phyloP scores from a whole-genome alignment of 2,797 vertebrate species.

The Strix occidentalis region DNA sequence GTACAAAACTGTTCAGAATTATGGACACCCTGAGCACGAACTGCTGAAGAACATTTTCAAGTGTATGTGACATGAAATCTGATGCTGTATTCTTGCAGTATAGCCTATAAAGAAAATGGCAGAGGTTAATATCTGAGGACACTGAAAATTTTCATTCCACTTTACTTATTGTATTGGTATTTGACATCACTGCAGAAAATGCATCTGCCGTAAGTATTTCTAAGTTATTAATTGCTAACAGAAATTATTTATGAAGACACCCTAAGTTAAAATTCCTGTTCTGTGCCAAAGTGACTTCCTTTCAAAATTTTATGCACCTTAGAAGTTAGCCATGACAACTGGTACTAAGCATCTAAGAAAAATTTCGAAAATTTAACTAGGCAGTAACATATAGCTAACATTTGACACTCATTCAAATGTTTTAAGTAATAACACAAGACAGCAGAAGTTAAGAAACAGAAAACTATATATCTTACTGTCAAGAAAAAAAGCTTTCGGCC shows the following conservation, averaged over 20 bases:
- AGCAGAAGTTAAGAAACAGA: background rate
- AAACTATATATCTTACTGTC: background rate
- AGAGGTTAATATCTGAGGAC: background rate
- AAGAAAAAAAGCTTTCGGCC: background rate
- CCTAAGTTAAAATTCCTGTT: background rate
- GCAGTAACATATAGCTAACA: background rate
- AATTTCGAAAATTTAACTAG: background rate
- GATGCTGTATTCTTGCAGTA: background rate
- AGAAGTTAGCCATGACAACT: background rate
- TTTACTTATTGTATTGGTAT: background rate
- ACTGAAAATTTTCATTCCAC: background rate
- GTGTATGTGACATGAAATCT: background rate
- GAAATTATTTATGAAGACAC: background rate
- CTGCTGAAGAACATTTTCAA: constrained; percentile 12
- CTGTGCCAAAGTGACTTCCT: background rate
- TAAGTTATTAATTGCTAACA: background rate
- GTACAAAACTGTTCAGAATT: background rate
- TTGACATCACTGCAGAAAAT: background rate
- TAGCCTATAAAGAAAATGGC: background rate
- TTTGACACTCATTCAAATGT: background rate
- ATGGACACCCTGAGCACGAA: background rate
- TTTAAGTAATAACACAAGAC: background rate
- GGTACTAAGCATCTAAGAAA: background rate
- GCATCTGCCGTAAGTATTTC: background rate
- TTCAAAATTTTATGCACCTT: background rate